These are phyloP conservation scores for Pinctada fucata DNA, from an alignment of 2,888 invertebrate species.

Conservation along the genomic window DNA sequence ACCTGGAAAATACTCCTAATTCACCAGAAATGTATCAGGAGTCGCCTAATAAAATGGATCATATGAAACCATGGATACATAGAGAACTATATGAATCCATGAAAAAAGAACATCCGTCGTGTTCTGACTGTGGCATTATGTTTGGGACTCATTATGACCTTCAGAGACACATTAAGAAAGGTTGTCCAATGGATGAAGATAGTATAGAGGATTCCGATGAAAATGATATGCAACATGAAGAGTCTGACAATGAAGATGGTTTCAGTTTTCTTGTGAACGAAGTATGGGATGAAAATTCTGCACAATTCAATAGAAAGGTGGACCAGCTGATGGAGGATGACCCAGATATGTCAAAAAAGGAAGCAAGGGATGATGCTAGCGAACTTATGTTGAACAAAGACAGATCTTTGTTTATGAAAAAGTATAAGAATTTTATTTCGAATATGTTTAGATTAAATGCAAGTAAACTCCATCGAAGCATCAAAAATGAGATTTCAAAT, in stretches of 20 bases:
- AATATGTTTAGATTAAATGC: not conserved
- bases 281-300: not conserved
- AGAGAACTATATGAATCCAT: not conserved
- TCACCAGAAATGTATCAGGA: not conserved
- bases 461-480: not conserved
- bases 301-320: not conserved
- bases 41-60: not conserved
- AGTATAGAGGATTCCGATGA: not conserved
- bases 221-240: conserved; percentile 3
- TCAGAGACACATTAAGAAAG: conserved; percentile 8
- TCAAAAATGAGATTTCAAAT: not conserved
- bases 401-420: not conserved
- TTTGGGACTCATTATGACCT: not conserved
- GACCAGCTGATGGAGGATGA: not conserved
- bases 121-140: conserved; percentile 1
- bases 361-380: not conserved
- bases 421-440: not conserved
- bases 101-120: not conserved
- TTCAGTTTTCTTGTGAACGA: not conserved
- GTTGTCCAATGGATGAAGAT: conserved; percentile 7
- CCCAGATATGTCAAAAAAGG: not conserved
- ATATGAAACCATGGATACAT: not conserved
- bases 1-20: not conserved
- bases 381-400: not conserved
- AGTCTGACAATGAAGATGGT: not conserved